These are phyloP conservation scores for Nowickia ferox DNA, from an alignment of 2,888 invertebrate genomes.

Conservation along the genomic window DNA sequence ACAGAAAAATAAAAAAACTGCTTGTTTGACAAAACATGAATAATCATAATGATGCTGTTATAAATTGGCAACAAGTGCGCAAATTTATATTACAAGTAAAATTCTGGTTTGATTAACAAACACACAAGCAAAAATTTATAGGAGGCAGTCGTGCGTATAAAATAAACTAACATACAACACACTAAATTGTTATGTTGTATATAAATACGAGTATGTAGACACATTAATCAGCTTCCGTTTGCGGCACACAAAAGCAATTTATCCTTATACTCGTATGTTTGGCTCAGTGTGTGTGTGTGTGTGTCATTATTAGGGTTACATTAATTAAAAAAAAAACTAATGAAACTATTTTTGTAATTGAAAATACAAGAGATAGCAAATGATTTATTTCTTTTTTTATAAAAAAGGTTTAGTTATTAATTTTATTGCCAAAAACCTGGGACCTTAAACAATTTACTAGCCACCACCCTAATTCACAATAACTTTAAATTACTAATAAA, in stretches of 20 bases:
- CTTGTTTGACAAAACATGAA: conserved; percentile 19
- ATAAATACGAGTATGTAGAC: background rate
- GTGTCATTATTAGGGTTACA: conserved; percentile 16
- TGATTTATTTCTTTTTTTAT: background rate
- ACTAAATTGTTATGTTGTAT: no score
- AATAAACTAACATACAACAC: background rate
- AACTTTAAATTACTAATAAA: conserved; percentile 47
- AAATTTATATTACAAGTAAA: conserved; percentile 61
- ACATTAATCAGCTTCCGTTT: conserved; percentile 56
- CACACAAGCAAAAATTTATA: background rate
- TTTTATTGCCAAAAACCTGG: no score
- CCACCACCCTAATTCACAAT: background rate
- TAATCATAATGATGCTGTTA: conserved; percentile 65
- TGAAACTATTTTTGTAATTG: background rate
- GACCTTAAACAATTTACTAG: background rate
- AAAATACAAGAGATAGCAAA: background rate
- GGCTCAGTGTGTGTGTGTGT: background rate
- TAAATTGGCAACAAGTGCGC: conserved; percentile 78
- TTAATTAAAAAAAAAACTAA: background rate
- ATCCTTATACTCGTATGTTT: background rate
- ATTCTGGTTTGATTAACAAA: conserved; percentile 14
- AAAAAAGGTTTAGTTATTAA: no score
- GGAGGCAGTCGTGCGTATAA: background rate
- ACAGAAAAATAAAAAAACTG: background rate
- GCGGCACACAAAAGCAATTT: conserved; percentile 36